Conservation (phyloP, 2,113 vertebrate genomes). For the Plectropomus leopardus region DNA sequence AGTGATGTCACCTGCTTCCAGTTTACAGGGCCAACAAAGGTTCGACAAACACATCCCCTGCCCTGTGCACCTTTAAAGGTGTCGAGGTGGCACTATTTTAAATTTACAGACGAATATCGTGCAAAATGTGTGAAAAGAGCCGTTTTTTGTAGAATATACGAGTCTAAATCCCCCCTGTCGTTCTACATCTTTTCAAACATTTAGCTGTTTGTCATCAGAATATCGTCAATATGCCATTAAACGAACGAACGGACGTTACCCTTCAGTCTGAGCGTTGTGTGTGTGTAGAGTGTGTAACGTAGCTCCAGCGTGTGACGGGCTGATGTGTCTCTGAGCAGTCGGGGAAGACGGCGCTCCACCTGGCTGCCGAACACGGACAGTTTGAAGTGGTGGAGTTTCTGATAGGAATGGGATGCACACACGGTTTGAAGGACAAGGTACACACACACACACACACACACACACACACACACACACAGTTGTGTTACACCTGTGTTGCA, state of each 20-base stretch:
- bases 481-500: not conserved
- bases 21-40: too few species aligned
- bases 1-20: too few species aligned
- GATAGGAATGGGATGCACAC: constrained; percentile 87
- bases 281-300: not conserved
- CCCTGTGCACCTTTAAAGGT: too few species aligned
- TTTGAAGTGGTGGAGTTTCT: constrained; percentile 90
- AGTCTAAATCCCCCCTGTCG: not conserved
- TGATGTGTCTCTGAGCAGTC: constrained; percentile 71
- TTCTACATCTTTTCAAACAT: not conserved
- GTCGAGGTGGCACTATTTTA: not conserved
- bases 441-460: constrained; percentile 1
- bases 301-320: constrained; percentile 8
- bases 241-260: too few species aligned
- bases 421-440: constrained; percentile 91
- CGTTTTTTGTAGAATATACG: not conserved
- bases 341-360: constrained; percentile 89
- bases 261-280: not conserved
- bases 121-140: not conserved
- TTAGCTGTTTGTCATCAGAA: too few species aligned
- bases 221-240: too few species aligned
- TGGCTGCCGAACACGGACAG: constrained; percentile 87
- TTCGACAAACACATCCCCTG: too few species aligned
- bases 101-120: too few species aligned
- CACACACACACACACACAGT: not conserved